Evolutionary conservation across 2,888 invertebrate genomes (phyloP).

Genomic region (Pachycephus smyrnensis): DNA sequence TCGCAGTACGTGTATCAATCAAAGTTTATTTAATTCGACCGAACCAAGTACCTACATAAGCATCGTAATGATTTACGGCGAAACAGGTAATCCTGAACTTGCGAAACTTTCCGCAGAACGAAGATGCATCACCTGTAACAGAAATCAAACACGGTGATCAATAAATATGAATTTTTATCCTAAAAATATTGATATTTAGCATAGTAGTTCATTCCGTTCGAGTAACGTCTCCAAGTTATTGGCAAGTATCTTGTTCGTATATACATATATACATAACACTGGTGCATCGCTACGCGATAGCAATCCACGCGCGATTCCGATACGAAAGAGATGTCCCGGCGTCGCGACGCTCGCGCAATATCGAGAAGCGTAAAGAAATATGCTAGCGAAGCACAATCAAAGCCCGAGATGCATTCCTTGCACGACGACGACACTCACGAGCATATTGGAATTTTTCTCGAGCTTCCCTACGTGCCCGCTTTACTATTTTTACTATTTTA

Average conservation of each 20-base stretch:
- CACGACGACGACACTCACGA: constrained; percentile 56
- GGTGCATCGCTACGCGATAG: too few species aligned
- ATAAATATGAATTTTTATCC: not conserved
- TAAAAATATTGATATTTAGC: not conserved
- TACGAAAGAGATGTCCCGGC: constrained; percentile 6
- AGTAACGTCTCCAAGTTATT: not conserved
- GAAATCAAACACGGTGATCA: not conserved
- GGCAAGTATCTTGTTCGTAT: not conserved
- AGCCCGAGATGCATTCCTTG: constrained; percentile 61
- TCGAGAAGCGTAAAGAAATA: constrained; percentile 58
- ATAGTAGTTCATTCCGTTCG: too few species aligned
- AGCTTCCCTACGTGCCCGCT: constrained; percentile 10
- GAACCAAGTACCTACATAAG: not conserved
- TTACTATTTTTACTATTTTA: not conserved
- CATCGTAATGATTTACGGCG: not conserved
- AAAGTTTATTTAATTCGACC: not conserved
- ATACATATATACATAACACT: too few species aligned
- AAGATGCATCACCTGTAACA: constrained; percentile 53
- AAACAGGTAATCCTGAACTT: not conserved
- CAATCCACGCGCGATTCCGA: not conserved
- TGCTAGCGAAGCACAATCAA: constrained; percentile 64
- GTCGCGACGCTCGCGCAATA: constrained; percentile 38
- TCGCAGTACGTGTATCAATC: not conserved
- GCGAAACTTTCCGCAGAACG: not conserved
- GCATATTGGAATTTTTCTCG: constrained; percentile 62